These are phyloP conservation scores for Heterodera schachtii DNA, from an alignment of 1,140 invertebrate species.

Conservation along the genomic window DNA sequence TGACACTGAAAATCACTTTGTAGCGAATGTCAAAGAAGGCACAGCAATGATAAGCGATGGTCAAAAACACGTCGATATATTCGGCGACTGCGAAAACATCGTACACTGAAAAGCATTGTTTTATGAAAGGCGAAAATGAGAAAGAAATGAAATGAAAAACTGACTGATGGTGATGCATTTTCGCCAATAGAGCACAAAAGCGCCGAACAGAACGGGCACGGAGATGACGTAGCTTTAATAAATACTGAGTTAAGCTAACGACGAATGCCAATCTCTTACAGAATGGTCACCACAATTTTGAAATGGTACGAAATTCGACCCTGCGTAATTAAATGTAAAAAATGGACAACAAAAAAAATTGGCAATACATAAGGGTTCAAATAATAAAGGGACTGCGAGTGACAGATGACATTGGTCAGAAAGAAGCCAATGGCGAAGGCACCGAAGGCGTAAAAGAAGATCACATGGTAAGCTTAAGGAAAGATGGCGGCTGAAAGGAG, in stretches of 20 bases:
- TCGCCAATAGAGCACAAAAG: conserved; percentile 57
- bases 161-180: conserved; percentile 57
- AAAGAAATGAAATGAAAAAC: no score
- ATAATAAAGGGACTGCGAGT: conserved; percentile 56
- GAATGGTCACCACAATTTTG: conserved; percentile 48
- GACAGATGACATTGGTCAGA: conserved; percentile 51
- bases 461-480: conserved; percentile 56
- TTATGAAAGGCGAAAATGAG: not conserved
- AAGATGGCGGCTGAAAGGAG: not conserved
- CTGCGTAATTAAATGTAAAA: conserved; percentile 35
- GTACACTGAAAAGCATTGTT: conserved; percentile 51
- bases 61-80: conserved; percentile 55
- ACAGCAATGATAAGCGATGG: conserved; percentile 54
- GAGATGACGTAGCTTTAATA: conserved; percentile 49
- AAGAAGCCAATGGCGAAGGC: conserved; percentile 57
- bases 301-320: conserved; percentile 51
- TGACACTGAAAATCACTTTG: conserved; percentile 54
- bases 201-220: conserved; percentile 53
- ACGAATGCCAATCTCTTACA: conserved; percentile 16
- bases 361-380: conserved; percentile 53
- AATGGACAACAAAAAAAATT: no score
- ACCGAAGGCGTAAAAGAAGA: conserved; percentile 62
- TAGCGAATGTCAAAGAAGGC: conserved; percentile 60
- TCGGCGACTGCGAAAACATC: conserved; percentile 54
- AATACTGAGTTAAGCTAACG: not conserved